A percentile compares a stretch with the other conserved stretches of the same genome.
Evolutionary conservation across 2,888 invertebrate species (phyloP).

Genomic region (Mycalesis mineus): DNA sequence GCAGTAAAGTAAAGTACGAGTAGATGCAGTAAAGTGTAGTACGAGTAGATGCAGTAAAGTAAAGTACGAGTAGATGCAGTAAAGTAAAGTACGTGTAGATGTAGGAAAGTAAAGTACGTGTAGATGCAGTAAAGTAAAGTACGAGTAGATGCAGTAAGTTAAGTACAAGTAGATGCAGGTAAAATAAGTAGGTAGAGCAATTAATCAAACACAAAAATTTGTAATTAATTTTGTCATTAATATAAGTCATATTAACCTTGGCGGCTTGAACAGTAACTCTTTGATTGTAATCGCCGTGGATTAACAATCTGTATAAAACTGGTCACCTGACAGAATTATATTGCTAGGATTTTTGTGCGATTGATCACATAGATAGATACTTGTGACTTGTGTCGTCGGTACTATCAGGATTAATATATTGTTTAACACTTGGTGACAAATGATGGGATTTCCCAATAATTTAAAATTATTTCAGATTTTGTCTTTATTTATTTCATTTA

Average conservation of each 20-base stretch:
- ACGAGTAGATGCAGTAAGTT: too few relatives aligned
- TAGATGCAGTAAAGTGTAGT: too few relatives aligned
- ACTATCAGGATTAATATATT: background rate
- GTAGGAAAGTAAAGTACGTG: too few relatives aligned
- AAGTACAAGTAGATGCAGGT: background rate
- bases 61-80: too few relatives aligned
- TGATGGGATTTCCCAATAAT: too few relatives aligned
- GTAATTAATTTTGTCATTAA: slow-evolving; percentile 1
- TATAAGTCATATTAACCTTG: background rate
- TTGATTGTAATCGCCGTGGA: slow-evolving; percentile 2
- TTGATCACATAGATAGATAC: background rate
- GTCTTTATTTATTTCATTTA: too few relatives aligned
- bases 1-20: too few relatives aligned
- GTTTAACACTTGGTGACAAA: background rate
- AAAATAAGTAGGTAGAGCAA: background rate
- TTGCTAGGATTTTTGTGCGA: background rate
- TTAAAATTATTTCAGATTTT: too few relatives aligned
- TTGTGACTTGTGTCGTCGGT: too few relatives aligned
- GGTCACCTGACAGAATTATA: background rate
- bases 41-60: too few relatives aligned
- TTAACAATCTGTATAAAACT: background rate
- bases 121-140: too few relatives aligned
- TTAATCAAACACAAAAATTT: background rate
- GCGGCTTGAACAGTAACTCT: background rate
- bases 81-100: too few relatives aligned